Evolutionary conservation across 2,113 vertebrate genomes (phyloP).

Genomic region (Corythornis madagascariensis): DNA sequence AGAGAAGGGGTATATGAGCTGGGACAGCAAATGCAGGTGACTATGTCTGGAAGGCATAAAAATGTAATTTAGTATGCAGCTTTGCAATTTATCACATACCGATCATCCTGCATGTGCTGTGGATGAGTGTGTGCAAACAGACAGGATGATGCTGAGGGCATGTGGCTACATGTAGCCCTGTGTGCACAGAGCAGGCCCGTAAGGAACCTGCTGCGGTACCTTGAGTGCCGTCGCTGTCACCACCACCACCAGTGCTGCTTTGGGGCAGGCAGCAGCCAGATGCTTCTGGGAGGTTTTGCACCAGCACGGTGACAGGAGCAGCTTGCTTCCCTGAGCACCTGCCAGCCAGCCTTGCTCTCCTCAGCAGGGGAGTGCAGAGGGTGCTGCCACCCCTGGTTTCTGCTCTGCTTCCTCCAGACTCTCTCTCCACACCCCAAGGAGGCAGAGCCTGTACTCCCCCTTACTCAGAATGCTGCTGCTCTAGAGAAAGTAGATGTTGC

Average conservation of each 20-base stretch:
- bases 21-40: constrained; percentile 26
- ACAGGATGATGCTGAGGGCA: neutral
- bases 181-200: accelerated
- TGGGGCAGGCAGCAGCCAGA: neutral
- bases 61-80: neutral
- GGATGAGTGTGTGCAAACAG: neutral
- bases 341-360: neutral
- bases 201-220: accelerated
- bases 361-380: accelerated
- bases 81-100: constrained; percentile 13
- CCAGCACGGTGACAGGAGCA: neutral
- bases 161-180: accelerated
- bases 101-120: neutral
- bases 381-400: neutral
- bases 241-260: neutral
- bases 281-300: accelerated
- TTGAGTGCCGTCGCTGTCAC: neutral
- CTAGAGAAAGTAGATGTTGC: neutral
- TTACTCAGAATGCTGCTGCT: neutral
- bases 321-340: accelerated
- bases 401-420: neutral
- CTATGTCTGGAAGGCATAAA: constrained; percentile 5
- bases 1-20: neutral
- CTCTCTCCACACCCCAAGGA: accelerated
- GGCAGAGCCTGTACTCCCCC: neutral